Evolutionary conservation across 2,113 vertebrate genomes (phyloP).

Genomic region (Lophochroa leadbeateri): DNA sequence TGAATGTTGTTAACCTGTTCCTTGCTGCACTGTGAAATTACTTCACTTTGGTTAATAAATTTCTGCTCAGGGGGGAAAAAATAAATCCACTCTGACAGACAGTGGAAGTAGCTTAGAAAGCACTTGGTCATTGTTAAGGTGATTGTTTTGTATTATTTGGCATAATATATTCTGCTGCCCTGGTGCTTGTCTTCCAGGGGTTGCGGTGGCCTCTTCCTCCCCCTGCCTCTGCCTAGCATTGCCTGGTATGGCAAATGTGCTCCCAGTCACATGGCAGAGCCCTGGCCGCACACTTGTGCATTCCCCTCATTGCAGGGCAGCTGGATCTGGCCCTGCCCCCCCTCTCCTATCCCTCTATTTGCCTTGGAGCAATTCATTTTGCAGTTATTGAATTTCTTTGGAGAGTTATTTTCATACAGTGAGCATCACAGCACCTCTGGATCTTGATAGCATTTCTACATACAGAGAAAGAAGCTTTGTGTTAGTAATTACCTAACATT

Average conservation of each 20-base stretch:
- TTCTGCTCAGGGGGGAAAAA: not conserved
- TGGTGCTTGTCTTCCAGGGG: not conserved
- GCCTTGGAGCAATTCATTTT: slow-evolving; percentile 77
- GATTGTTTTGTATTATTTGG: not conserved
- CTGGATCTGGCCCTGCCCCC: slow-evolving; percentile 53
- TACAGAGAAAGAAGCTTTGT: slow-evolving; percentile 81
- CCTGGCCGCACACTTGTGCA: slow-evolving; percentile 8
- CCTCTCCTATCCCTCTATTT: slow-evolving; percentile 44
- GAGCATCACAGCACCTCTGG: slow-evolving; percentile 75
- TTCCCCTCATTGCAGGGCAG: slow-evolving; percentile 27
- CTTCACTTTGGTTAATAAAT: slow-evolving; percentile 27
- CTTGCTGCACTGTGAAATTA: slow-evolving; percentile 2
- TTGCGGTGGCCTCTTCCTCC: not conserved
- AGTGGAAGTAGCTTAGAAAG: not conserved
- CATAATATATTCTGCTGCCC: not conserved
- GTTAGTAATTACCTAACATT: slow-evolving; percentile 85
- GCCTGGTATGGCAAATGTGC: slow-evolving; percentile 15
- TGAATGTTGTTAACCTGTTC: slow-evolving; percentile 29
- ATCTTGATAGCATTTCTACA: slow-evolving; percentile 77
- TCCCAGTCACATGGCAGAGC: slow-evolving; percentile 3
- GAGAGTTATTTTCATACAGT: slow-evolving; percentile 75
- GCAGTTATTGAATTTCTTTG: slow-evolving; percentile 75
- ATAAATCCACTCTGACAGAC: not conserved
- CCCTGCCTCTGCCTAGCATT: not conserved
- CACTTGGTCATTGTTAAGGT: not conserved